Evolutionary conservation across 2,797 vertebrate species (phyloP).

Genomic region (Anguilla obscura): DNA sequence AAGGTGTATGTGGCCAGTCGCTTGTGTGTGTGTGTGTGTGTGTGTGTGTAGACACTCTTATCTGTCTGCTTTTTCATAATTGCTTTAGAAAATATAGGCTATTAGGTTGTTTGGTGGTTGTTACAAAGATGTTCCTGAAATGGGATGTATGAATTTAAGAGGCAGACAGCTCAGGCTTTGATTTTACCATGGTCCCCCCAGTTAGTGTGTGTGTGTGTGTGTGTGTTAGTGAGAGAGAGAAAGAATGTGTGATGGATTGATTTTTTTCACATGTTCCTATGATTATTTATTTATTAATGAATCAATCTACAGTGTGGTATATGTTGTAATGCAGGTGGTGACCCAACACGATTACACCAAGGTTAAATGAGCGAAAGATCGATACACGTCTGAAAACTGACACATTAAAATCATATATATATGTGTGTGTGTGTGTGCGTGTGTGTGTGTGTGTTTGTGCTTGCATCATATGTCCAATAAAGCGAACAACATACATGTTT

Average conservation of each 20-base stretch:
- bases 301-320: not conserved
- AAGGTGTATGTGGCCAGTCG: not conserved
- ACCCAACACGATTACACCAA: not conserved
- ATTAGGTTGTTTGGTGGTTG: not conserved
- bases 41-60: not conserved
- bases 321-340: not conserved
- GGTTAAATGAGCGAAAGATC: not conserved
- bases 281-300: not conserved
- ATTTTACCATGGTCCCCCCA: not conserved
- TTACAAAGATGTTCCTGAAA: not conserved
- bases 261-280: not conserved
- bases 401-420: no score
- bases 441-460: no score
- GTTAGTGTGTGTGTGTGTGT: not conserved
- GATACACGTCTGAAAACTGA: not conserved
- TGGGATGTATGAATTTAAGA: slow-evolving; percentile 12
- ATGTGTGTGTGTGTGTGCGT: no score
- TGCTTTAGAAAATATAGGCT: slow-evolving; percentile 21
- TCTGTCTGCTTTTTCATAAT: slow-evolving; percentile 13
- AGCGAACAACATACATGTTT: not conserved
- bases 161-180: not conserved
- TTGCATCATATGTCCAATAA: no score
- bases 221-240: not conserved
- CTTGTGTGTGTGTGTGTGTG: not conserved
- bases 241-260: not conserved